These are phyloP conservation scores for Laupala kohalensis DNA, from an alignment of 1,140 invertebrate species.

Conservation along the genomic window DNA sequence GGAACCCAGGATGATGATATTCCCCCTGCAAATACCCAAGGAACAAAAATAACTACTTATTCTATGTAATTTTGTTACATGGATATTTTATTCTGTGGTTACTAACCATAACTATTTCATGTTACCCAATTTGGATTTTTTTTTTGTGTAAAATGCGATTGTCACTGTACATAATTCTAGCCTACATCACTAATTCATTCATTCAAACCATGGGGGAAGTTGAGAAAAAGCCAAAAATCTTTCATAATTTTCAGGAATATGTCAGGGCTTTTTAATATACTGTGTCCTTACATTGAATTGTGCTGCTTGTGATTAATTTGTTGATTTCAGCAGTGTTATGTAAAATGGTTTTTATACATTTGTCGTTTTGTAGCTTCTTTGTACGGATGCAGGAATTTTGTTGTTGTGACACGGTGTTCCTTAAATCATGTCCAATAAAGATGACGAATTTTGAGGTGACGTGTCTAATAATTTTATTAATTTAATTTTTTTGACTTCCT, in stretches of 20 bases:
- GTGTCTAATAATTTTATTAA: too few species aligned
- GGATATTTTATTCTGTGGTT: neutral
- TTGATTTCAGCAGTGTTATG: neutral
- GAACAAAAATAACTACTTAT: conserved; percentile 28
- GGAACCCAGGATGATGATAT: conserved; percentile 50
- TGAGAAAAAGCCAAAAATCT: neutral
- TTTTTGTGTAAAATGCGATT: neutral
- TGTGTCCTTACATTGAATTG: neutral
- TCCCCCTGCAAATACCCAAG: conserved; percentile 36
- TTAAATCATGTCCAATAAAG: too few species aligned
- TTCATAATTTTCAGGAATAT: neutral
- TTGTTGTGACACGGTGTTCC: neutral
- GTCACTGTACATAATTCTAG: neutral
- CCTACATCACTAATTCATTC: neutral
- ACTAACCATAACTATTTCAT: neutral
- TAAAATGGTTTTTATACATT: neutral
- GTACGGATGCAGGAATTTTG: neutral
- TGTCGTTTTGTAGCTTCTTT: neutral
- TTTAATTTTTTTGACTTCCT: too few species aligned
- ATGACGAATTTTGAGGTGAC: too few species aligned
- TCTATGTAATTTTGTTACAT: conserved; percentile 10
- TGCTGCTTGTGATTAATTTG: neutral
- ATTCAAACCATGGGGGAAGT: neutral
- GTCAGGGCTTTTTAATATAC: neutral
- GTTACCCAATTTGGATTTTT: neutral